Base-by-base conservation (phyloP, 2,113 vertebrate species). In the Spilogale gracilis region DNA sequence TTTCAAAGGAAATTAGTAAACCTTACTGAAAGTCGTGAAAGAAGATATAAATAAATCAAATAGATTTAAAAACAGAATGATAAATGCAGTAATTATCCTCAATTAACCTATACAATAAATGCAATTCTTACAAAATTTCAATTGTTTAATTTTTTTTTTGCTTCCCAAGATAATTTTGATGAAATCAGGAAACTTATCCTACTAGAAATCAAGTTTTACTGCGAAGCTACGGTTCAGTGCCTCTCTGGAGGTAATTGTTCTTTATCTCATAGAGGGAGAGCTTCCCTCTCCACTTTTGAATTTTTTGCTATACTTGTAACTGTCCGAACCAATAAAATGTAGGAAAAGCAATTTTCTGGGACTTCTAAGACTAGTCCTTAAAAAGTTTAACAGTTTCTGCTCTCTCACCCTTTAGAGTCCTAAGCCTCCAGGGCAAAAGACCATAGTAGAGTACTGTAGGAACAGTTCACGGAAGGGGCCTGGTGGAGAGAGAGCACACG, bases 1-100 rank as follows among this genome's bases (percentile, higher is more conserved):
- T 54, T 74, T 94, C 63, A 80, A 9, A 76, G 48, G 20, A 95
- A 95, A 91, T 67, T 90, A 63, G 6, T 14, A 76, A 86, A 50
- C 52, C 21, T 48, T 23, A 91, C 2, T 60, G 27, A 86, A 95
- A 80, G 54, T 80, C 45, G 3, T 80, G 17, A 86, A 91, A 32
- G 56, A 83, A 95, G 38, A 86, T 54, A 38, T 18, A 90, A 94
- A 82, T 78, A 91, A 67, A 74, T 30, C 48, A 89, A 73, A 82
- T 10, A 25, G 52, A 65, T 38, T 71, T 92, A 20, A 61, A 88
- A 92, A 60, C 25, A 84, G 4, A 74, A 48, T 38, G 10, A 25
- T 58, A 67, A 89, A 25, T 30, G 2, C 9, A 83, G 4, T 67
- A 83, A 83, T 83, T 69, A 71, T 78, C 18, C 45, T 92, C n/a